phyloP scores from a whole-genome alignment of 1,140 invertebrate genomes.

The Eumaeus atala region DNA sequence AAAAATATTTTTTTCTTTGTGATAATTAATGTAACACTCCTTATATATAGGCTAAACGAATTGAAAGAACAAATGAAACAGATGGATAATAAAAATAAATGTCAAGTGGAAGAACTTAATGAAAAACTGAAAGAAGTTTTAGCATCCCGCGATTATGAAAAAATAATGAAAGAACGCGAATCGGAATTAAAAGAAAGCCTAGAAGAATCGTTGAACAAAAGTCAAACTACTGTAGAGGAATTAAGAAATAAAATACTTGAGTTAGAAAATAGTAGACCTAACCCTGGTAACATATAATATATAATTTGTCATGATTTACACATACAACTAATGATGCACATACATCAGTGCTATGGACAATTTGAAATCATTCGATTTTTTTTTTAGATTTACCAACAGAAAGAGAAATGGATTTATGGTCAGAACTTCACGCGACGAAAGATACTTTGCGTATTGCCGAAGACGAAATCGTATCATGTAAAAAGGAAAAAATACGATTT shows the following conservation, averaged over 20 bases:
- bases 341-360: not conserved
- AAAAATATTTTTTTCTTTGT: not conserved
- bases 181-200: constrained; percentile 33
- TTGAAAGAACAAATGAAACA: constrained; percentile 51
- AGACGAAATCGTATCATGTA: constrained; percentile 55
- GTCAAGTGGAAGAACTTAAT: constrained; percentile 37
- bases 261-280: constrained; percentile 47
- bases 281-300: constrained; percentile 42
- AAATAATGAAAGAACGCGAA: constrained; percentile 28
- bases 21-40: not conserved
- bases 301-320: not conserved
- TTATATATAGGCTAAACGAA: constrained; percentile 33
- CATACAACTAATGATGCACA: not conserved
- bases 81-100: constrained; percentile 37
- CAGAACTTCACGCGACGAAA: constrained; percentile 59
- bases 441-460: constrained; percentile 53
- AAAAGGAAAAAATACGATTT: constrained; percentile 60
- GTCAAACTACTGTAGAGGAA: constrained; percentile 39
- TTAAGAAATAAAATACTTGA: constrained; percentile 47
- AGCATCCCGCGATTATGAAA: constrained; percentile 39
- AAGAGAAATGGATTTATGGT: constrained; percentile 62
- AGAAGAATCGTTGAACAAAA: constrained; percentile 33
- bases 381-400: constrained; percentile 55
- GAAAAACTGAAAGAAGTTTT: constrained; percentile 44
- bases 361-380: not conserved